Evolutionary conservation across 1,140 invertebrate species (phyloP), one percentile per base, ranked within the genome.

Genomic region (Sipha flava): DNA sequence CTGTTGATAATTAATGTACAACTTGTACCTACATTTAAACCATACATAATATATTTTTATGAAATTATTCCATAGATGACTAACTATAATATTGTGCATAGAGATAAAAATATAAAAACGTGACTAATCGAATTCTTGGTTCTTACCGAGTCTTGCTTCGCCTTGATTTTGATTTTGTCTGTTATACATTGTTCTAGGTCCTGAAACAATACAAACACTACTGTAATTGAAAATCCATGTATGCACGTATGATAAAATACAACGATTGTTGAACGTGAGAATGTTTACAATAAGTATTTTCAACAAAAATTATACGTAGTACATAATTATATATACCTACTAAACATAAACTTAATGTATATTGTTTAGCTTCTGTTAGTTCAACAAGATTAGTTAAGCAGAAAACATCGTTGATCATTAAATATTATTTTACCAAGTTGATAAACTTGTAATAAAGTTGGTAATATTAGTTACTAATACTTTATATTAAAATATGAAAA

Each of bases 111-210:
- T n/a, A n/a, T 77, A 77, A 77, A 40, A 40, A 43, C 52, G 73
- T 77, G 73, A 59, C 37, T 59, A 59, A 77, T 77, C 52, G 57
- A 54, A 57, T 43, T 37, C 34, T 18, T 16, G 1, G 47, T 43
- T 18, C 73, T 77, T 59, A 77, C 73, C 73, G n/a, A 77, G 73
- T 77, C 52, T 77, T 18, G 73, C 73, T 29, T 77, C 73, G 52
- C 73, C 73, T 77, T 77, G 73, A 77, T 77, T 77, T 73, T 73
- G 70, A 54, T 54, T 73, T 59, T 59, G 73, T 77, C 52, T 34
- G 52, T 37, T 77, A 43, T 77, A 77, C 73, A 77, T 77, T 43
- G 49, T 77, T 77, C 52, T 77, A 37, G n/a, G 21, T 43, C 23
- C 73, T 77, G 52, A 40, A 77, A 77, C 52, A 43, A 40, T n/a